phyloP scores from a whole-genome alignment of 1,140 invertebrate species.

The Leptestheria dahalacensis region DNA sequence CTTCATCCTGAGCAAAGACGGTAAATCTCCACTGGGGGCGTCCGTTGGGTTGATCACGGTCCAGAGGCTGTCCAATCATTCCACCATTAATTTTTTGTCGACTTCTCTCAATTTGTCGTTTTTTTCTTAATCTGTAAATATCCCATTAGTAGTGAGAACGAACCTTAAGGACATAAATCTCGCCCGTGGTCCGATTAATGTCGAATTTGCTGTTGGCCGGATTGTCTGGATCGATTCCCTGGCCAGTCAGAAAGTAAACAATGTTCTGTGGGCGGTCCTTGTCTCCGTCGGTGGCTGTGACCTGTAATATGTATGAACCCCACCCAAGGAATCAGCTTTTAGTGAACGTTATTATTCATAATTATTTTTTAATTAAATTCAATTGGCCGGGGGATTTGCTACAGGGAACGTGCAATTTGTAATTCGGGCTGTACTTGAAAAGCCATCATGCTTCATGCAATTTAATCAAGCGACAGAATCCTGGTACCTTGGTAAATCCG shows the following conservation, averaged over 20 bases:
- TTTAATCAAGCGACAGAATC: too few species aligned
- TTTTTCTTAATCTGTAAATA: too few species aligned
- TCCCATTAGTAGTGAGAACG: conserved; percentile 2
- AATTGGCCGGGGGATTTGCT: too few species aligned
- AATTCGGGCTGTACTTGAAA: too few species aligned
- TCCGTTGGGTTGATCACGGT: conserved; percentile 91
- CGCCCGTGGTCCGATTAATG: conserved; percentile 84
- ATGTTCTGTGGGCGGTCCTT: conserved; percentile 87
- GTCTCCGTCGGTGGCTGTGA: conserved; percentile 87
- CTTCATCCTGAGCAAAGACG: conserved; percentile 93
- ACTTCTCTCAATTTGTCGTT: too few species aligned
- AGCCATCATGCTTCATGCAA: too few species aligned
- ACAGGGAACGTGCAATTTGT: too few species aligned
- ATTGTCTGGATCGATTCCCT: conserved; percentile 89
- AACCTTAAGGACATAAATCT: conserved; percentile 85
- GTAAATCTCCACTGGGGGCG: conserved; percentile 95
- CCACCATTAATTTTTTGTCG: too few species aligned
- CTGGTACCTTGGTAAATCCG: too few species aligned
- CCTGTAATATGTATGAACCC: conserved; percentile 39
- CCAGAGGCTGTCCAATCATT: conserved; percentile 61
- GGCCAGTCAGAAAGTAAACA: conserved; percentile 89
- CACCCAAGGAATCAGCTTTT: neutral
- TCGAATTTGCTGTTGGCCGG: conserved; percentile 89
- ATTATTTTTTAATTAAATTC: neutral
- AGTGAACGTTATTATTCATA: neutral